These are phyloP conservation scores for Aurelia aurita DNA, from an alignment of 30 jellyfish, hydroid and myxozoan species.

Conservation along the genomic window DNA sequence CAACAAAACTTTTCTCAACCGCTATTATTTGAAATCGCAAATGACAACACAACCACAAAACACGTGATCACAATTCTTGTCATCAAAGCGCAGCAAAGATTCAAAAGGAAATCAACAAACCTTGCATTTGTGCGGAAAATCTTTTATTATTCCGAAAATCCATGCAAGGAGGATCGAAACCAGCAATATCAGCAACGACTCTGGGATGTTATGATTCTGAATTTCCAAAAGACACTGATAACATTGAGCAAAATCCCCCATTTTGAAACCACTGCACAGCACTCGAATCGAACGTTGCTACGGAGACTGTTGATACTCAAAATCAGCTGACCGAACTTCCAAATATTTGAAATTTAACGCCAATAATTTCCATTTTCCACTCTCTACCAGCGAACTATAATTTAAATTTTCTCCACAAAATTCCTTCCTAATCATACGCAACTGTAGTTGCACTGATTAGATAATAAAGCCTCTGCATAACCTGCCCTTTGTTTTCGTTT, in stretches of 20 bases:
- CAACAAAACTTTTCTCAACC: constrained; percentile 36
- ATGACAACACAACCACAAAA: constrained; percentile 58
- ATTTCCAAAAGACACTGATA: neutral
- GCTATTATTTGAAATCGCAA: constrained; percentile 46
- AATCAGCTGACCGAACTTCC: no score
- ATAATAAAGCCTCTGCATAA: no score
- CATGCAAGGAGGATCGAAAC: neutral
- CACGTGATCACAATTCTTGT: constrained; percentile 44
- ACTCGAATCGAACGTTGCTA: neutral
- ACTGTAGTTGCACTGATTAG: no score
- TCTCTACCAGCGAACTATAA: no score
- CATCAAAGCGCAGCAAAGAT: no score
- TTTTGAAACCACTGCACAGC: constrained; percentile 44
- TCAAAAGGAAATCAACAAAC: constrained; percentile 25
- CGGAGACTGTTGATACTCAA: neutral
- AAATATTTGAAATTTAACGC: no score
- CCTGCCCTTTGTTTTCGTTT: no score
- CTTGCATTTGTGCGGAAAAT: constrained; percentile 11
- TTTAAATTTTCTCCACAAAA: no score
- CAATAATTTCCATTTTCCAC: no score
- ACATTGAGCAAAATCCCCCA: constrained; percentile 23
- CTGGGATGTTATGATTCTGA: constrained; percentile 24
- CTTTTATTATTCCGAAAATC: constrained; percentile 7
- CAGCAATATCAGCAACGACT: constrained; percentile 13
- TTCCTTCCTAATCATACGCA: no score